phyloP scores from a whole-genome alignment of 2,888 invertebrate species.

The Ochropleura plecta region DNA sequence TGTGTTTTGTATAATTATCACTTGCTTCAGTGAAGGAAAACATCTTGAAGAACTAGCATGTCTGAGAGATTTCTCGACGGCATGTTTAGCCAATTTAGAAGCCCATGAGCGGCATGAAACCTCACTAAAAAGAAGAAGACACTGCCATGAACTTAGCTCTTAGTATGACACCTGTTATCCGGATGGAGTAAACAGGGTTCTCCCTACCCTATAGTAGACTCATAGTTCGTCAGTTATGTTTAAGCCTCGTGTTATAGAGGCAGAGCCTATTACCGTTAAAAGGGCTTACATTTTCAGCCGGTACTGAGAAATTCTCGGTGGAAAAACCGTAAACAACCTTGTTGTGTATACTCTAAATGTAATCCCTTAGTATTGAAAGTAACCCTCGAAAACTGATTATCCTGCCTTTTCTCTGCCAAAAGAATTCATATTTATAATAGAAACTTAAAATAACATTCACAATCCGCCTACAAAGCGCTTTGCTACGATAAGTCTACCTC shows the following conservation, averaged over 20 bases:
- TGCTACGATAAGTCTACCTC: conserved; percentile 40
- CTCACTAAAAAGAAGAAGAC: too few species aligned
- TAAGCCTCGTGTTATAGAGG: neutral
- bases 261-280: neutral
- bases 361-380: neutral
- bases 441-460: neutral
- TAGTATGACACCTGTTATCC: too few species aligned
- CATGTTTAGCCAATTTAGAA: too few species aligned
- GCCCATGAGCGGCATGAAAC: too few species aligned
- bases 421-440: conserved; percentile 3
- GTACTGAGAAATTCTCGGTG: neutral
- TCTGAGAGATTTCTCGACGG: too few species aligned
- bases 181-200: too few species aligned
- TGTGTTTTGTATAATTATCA: too few species aligned
- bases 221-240: neutral
- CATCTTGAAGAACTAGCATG: too few species aligned
- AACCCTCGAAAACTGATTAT: neutral
- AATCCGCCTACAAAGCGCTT: conserved; percentile 8
- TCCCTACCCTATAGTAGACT: neutral
- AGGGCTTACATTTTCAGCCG: neutral
- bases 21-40: too few species aligned
- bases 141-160: too few species aligned
- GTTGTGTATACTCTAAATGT: neutral
- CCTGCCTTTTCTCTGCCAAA: conserved; percentile 3
- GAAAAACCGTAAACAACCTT: neutral